A percentile compares a stretch with the other conserved stretches of the same genome.
Conservation (phyloP, 2,797 vertebrate genomes). For the Poecile montanus region DNA sequence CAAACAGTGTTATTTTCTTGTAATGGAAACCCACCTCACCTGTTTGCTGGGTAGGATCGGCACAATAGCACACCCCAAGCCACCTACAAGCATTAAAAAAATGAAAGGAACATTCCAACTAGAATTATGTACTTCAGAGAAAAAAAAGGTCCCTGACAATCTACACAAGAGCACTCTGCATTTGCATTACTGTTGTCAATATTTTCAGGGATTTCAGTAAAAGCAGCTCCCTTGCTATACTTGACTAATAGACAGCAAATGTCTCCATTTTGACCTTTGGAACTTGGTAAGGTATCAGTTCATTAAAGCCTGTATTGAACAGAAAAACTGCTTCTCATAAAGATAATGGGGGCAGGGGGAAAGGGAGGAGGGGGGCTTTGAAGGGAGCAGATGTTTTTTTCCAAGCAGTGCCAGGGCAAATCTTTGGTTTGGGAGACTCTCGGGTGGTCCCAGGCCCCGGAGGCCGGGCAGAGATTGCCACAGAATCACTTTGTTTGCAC, state of each 20-base stretch:
- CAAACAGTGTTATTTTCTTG: conserved; percentile 98
- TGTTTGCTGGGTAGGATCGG: conserved; percentile 94
- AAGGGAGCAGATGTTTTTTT: conserved; percentile 69
- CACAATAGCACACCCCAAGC: conserved; percentile 96
- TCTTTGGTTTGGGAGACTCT: conserved; percentile 96
- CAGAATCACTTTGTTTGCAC: conserved; percentile 65
- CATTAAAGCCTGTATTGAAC: conserved; percentile 79
- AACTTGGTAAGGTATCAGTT: conserved; percentile 78
- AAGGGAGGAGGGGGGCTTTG: conserved; percentile 45
- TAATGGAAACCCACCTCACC: conserved; percentile 89
- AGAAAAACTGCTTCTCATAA: conserved; percentile 77
- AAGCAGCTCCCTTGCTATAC: conserved; percentile 78
- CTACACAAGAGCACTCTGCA: conserved; percentile 90
- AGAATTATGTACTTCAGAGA: conserved; percentile 95
- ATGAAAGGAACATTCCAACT: conserved; percentile 84
- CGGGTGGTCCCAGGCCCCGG: conserved; percentile 76
- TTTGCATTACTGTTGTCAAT: conserved; percentile 80
- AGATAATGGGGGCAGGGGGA: conserved; percentile 53
- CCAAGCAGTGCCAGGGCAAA: conserved; percentile 89
- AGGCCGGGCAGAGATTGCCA: conserved; percentile 72
- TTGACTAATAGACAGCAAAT: conserved; percentile 80
- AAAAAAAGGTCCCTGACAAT: conserved; percentile 96
- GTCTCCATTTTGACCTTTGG: conserved; percentile 88
- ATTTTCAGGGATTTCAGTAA: conserved; percentile 78
- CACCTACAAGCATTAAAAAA: conserved; percentile 83